phyloP scores from a whole-genome alignment of 2,888 invertebrate genomes.

The Acleris literana region DNA sequence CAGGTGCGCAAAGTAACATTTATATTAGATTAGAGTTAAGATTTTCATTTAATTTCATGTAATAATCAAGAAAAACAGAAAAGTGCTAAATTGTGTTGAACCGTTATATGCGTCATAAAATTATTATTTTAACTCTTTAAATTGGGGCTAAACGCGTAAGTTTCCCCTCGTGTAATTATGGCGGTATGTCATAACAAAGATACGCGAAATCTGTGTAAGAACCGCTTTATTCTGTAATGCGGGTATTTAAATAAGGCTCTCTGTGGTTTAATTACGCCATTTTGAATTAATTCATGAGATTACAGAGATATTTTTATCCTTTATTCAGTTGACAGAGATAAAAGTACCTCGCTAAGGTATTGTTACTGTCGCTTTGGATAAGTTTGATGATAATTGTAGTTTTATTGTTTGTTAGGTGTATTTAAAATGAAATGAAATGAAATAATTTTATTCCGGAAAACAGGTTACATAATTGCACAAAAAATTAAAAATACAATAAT shows the following conservation, averaged over 20 bases:
- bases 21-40: too few species aligned
- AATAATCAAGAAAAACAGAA: too few species aligned
- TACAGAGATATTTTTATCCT: constrained; percentile 8
- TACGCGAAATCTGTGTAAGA: constrained; percentile 18
- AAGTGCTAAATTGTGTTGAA: too few species aligned
- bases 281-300: constrained; percentile 22
- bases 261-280: constrained; percentile 22
- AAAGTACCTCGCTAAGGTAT: neutral
- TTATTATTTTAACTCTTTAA: too few species aligned
- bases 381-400: neutral
- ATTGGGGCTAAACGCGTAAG: neutral
- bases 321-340: constrained; percentile 5
- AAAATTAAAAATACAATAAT: too few species aligned
- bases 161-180: constrained; percentile 2
- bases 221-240: constrained; percentile 30
- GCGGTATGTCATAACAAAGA: constrained; percentile 12
- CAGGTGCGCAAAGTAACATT: too few species aligned
- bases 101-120: too few species aligned
- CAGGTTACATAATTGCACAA: too few species aligned
- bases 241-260: constrained; percentile 30
- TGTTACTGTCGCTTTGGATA: neutral
- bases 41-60: too few species aligned
- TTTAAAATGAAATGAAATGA: too few species aligned
- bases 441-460: too few species aligned
- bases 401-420: too few species aligned